These are phyloP conservation scores for Pandemis cinnamomeana DNA, from an alignment of 2,888 invertebrate genomes.

Conservation along the genomic window DNA sequence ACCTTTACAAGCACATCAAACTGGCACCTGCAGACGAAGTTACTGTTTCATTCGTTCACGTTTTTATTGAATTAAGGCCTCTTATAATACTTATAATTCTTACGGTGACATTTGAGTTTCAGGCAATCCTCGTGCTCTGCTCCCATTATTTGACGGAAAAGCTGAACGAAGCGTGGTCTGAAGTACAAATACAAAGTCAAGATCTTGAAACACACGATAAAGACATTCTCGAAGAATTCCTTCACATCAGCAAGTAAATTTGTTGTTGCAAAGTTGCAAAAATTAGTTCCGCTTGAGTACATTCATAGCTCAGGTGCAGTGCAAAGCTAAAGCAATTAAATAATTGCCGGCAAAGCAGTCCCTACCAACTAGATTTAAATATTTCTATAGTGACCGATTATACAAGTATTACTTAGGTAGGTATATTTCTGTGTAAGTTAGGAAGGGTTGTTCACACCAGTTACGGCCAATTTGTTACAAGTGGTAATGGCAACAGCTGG, in stretches of 20 bases:
- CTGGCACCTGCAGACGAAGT: constrained; percentile 70
- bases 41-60: constrained; percentile 17
- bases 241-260: constrained; percentile 59
- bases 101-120: constrained; percentile 36
- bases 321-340: no score
- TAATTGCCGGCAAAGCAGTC: no score
- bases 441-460: no score
- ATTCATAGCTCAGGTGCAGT: no score
- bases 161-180: constrained; percentile 68
- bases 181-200: constrained; percentile 52
- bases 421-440: no score
- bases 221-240: constrained; percentile 61
- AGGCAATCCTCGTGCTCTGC: constrained; percentile 67
- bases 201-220: constrained; percentile 55
- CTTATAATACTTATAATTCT: not conserved
- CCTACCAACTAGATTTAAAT: no score
- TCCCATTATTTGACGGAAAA: constrained; percentile 71
- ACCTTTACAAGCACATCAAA: constrained; percentile 70
- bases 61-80: not conserved
- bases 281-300: no score
- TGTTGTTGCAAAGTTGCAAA: not conserved
- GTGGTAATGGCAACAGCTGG: no score
- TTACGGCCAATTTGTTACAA: no score
- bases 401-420: no score
- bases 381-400: no score